Evolutionary conservation across 2,113 vertebrate species (phyloP).

Genomic region (Cacatua alba): DNA sequence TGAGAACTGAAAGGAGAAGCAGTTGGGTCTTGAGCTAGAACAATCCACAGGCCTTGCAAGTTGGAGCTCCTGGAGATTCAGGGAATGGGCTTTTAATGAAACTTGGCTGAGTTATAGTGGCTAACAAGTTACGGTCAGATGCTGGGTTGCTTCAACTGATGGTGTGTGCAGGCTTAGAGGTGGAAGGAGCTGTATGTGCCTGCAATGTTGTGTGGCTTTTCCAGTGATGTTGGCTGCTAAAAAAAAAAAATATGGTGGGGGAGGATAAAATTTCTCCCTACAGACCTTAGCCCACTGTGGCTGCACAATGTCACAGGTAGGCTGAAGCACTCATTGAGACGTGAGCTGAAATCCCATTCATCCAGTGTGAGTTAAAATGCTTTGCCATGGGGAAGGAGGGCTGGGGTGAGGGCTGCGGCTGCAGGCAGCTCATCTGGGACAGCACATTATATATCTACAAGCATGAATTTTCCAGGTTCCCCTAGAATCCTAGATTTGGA

Average conservation of each 20-base stretch:
- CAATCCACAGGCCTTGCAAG: conserved; percentile 19
- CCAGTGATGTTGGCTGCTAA: neutral
- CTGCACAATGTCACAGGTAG: neutral
- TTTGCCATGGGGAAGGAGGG: neutral
- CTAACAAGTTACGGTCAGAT: neutral
- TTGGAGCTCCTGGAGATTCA: neutral
- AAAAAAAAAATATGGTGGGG: neutral
- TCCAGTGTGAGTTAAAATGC: neutral
- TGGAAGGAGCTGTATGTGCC: neutral
- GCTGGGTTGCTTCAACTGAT: neutral
- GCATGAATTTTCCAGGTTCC: neutral
- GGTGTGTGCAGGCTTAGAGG: neutral
- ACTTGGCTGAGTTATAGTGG: neutral
- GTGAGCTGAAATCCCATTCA: neutral
- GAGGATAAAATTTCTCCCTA: neutral
- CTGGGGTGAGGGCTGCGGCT: neutral
- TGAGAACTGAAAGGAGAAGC: conserved; percentile 66
- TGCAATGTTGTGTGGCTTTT: neutral
- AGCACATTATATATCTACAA: neutral
- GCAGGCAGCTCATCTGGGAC: neutral
- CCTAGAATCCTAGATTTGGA: neutral
- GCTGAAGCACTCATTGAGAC: neutral
- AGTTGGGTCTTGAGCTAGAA: conserved; percentile 29
- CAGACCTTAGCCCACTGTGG: neutral
- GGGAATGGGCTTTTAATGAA: conserved; percentile 5